Percentiles rank a stretch among this genome's conserved stretches.
phyloP scores from a whole-genome alignment of 1,140 invertebrate genomes.

The Psix sp. region DNA sequence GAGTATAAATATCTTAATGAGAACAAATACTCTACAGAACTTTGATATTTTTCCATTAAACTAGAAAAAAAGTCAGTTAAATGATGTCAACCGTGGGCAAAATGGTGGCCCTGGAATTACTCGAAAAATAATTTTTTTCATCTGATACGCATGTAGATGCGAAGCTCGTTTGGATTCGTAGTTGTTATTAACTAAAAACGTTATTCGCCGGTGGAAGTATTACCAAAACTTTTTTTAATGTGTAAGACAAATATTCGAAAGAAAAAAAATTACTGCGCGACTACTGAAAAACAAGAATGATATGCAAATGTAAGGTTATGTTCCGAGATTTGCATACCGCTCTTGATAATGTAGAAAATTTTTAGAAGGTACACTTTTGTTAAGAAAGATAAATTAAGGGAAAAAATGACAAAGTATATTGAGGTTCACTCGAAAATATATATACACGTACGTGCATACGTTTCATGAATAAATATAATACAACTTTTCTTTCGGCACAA shows the following conservation, averaged over 20 bases:
- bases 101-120: too few relatives aligned
- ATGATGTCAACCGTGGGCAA: slow-evolving; percentile 27
- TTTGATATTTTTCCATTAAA: slow-evolving; percentile 59
- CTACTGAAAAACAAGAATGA: slow-evolving; percentile 32
- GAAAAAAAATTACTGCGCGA: slow-evolving; percentile 12
- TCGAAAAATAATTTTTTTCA: not conserved
- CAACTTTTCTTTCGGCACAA: slow-evolving; percentile 56
- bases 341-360: slow-evolving; percentile 31
- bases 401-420: slow-evolving; percentile 49
- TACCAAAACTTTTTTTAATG: slow-evolving; percentile 50
- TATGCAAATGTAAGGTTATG: slow-evolving; percentile 3
- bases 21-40: slow-evolving; percentile 37
- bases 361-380: slow-evolving; percentile 49
- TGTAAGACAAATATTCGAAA: slow-evolving; percentile 44
- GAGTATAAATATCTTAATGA: slow-evolving; percentile 28
- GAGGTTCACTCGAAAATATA: slow-evolving; percentile 58
- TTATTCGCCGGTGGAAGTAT: slow-evolving; percentile 25
- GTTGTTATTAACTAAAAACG: slow-evolving; percentile 9
- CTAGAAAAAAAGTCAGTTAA: slow-evolving; percentile 50
- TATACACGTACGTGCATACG: slow-evolving; percentile 61
- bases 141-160: slow-evolving; percentile 10
- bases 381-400: slow-evolving; percentile 28
- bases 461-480: slow-evolving; percentile 58
- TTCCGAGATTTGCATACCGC: slow-evolving; percentile 25
- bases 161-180: slow-evolving; percentile 4